These are phyloP conservation scores for Ophioninae sp. DNA, from an alignment of 2,888 invertebrate genomes.

Conservation along the genomic window DNA sequence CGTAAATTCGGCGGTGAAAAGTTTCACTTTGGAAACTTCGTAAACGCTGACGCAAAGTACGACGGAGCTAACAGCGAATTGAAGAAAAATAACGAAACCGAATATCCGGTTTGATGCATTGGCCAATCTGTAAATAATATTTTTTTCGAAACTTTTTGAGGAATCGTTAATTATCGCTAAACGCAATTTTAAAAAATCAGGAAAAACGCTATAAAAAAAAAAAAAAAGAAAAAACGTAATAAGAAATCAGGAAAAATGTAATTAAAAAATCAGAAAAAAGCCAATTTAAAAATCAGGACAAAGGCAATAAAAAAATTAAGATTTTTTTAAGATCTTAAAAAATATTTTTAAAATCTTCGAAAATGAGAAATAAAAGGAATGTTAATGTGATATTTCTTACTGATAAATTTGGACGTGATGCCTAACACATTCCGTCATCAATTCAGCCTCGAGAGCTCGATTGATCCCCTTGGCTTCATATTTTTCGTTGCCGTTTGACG, in stretches of 20 bases:
- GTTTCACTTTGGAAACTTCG: conserved; percentile 60
- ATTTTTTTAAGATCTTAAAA: background rate
- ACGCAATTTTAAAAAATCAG: too few species aligned
- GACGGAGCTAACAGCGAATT: conserved; percentile 63
- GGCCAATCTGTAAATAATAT: conserved; percentile 7
- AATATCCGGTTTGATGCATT: conserved; percentile 55
- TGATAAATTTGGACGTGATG: conserved; percentile 60
- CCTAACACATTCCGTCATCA: conserved; percentile 55
- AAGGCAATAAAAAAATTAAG: too few species aligned
- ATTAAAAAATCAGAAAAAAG: too few species aligned
- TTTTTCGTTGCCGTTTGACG: background rate
- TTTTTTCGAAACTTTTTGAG: background rate
- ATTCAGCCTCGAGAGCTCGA: conserved; percentile 39
- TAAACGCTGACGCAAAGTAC: conserved; percentile 66
- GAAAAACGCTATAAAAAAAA: too few species aligned
- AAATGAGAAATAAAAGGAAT: background rate
- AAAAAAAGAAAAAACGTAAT: too few species aligned
- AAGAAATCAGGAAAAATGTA: too few species aligned
- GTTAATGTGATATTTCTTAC: conserved; percentile 42
- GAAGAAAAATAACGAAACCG: conserved; percentile 57
- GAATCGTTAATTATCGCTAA: background rate
- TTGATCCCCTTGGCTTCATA: background rate
- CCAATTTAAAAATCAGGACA: too few species aligned
- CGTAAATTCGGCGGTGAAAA: conserved; percentile 58
- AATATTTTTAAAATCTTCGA: background rate